Conservation (phyloP, 23 tunicate species). For the Halocynthia aurantium region DNA sequence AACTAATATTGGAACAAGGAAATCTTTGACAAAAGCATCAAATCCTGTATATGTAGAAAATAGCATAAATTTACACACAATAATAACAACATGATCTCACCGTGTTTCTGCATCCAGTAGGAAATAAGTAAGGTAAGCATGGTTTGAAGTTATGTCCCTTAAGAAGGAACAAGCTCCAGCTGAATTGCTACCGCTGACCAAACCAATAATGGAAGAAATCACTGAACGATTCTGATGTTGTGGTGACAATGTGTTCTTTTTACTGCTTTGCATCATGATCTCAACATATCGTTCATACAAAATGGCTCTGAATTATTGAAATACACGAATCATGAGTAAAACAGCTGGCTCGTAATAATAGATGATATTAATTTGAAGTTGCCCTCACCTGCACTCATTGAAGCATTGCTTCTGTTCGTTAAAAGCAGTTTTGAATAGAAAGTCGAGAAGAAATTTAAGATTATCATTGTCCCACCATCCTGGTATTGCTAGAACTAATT, state of each 20-base stretch:
- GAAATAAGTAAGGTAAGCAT: slow-evolving; percentile 10
- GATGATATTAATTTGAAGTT: too few species aligned
- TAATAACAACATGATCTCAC: too few species aligned
- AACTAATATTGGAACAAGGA: too few species aligned
- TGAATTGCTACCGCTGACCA: slow-evolving; percentile 12
- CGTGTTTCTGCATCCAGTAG: slow-evolving; percentile 7
- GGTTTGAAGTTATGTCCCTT: background rate
- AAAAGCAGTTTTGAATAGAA: slow-evolving; percentile 43
- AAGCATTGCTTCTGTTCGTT: slow-evolving; percentile 23
- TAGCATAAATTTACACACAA: too few species aligned
- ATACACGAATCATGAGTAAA: too few species aligned
- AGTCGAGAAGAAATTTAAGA: slow-evolving; percentile 41
- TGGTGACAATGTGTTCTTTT: slow-evolving; percentile 4
- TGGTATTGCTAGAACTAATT: slow-evolving; percentile 37
- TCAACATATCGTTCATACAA: slow-evolving; percentile 5
- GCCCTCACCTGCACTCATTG: slow-evolving; percentile 4
- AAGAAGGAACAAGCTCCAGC: slow-evolving; percentile 7
- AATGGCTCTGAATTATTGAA: background rate
- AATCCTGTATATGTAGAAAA: too few species aligned
- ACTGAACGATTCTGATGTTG: slow-evolving; percentile 28
- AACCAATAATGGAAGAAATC: slow-evolving; percentile 6
- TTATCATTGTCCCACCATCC: slow-evolving; percentile 62
- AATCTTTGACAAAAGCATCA: too few species aligned
- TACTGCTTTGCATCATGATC: slow-evolving; percentile 1
- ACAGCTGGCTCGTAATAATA: too few species aligned